Evolutionary conservation across 1,140 invertebrate species (phyloP).

Genomic region (Wiebesia pumilae): DNA sequence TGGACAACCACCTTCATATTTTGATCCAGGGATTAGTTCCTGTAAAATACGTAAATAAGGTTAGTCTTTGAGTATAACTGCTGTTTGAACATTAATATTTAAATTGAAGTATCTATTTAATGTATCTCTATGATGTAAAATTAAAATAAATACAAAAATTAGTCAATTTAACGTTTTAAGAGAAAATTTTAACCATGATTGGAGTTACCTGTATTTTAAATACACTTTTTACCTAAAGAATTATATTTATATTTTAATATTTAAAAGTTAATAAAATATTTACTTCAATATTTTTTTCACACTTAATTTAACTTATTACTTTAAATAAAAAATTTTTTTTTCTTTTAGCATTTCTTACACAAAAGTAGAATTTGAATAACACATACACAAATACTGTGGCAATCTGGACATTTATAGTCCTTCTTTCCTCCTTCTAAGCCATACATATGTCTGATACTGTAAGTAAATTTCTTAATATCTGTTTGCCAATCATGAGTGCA

Average conservation of each 20-base stretch:
- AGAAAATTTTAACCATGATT: background rate
- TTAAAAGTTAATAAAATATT: too few species aligned
- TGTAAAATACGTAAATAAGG: constrained; percentile 55
- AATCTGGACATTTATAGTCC: constrained; percentile 78
- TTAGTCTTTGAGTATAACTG: background rate
- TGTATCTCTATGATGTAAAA: too few species aligned
- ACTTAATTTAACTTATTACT: background rate
- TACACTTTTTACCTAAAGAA: too few species aligned
- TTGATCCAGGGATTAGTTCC: constrained; percentile 67
- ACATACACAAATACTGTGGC: constrained; percentile 76
- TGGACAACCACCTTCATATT: constrained; percentile 78
- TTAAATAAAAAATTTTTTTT: background rate
- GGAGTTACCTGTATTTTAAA: background rate
- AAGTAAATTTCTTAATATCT: constrained; percentile 79
- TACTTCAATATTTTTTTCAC: too few species aligned
- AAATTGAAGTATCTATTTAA: too few species aligned
- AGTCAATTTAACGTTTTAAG: too few species aligned
- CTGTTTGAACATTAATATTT: too few species aligned
- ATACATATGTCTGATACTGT: constrained; percentile 84
- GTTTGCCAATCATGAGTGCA: constrained; percentile 81
- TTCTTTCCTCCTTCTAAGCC: constrained; percentile 81
- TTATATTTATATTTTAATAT: too few species aligned
- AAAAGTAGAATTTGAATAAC: constrained; percentile 1
- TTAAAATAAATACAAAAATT: background rate
- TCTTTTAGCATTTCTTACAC: too few species aligned